Base-by-base conservation (phyloP, 2,797 vertebrate genomes). In the Galaxias olidus region DNA sequence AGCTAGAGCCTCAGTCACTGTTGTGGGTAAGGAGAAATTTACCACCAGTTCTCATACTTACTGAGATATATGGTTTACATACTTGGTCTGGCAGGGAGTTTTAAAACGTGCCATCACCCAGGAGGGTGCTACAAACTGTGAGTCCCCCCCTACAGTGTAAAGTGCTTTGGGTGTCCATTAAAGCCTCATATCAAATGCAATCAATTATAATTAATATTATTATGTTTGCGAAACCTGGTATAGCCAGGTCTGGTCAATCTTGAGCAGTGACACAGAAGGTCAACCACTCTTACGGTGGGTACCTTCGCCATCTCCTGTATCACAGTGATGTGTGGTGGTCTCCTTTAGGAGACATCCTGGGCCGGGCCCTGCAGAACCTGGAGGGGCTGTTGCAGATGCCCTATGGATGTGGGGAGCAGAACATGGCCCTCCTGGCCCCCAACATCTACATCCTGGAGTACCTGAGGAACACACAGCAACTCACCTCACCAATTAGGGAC, bases 321-420 rank as follows among this genome's bases (percentile, higher is more conserved):
- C 30, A 30, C 1, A 19, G 10, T 13, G 43, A 11, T 41, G 52
- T 73, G 44, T 76, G n/a, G n/a, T 56, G 66, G 13, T 69, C 15
- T 72, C 3, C 80, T n/a, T n/a, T n/a, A 95, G 94, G 94, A 0
- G 91, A 95, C 71, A 84, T 94, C 50, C 79, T 95, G 81, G 92
- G 93, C 15, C 84, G 84, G n/a, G 90, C 90, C 15, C 77, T 91
- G 74, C 83, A 91, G 65, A 94, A 95, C 15, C 18, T 94, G 65
- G 82, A 92, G 0, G 82, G 86, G n/a, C 83, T 94, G 10, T 82
- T 95, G 51, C 61, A 7, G 74, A 92, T 94, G 91, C 94, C 93
- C 0, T 90, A 90, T 0, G 92, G 44, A 4, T 94, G 93, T 66
- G 94, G 94, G 0, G 94, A 95, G 65, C 94, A 95, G 84, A 95